Conservation (phyloP, 2,797 vertebrate species). For the Coilia nasus region DNA sequence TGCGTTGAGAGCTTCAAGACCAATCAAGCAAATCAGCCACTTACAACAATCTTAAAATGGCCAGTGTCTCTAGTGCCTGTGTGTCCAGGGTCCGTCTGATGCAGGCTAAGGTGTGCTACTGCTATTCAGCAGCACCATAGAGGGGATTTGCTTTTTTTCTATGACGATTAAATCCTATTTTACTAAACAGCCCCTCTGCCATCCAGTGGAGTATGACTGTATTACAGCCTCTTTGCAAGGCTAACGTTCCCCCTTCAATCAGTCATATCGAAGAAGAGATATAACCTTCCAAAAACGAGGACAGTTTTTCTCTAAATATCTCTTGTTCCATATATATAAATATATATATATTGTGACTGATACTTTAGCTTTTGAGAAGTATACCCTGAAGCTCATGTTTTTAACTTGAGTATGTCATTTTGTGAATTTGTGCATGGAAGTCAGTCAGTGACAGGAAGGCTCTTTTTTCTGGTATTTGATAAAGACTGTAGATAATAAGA, state of each 20-base stretch:
- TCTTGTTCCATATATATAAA: neutral
- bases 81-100: neutral
- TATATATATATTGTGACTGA: conserved; percentile 26
- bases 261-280: neutral
- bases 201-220: conserved; percentile 46
- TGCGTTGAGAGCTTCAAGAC: neutral
- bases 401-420: conserved; percentile 29
- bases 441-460: conserved; percentile 37
- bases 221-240: conserved; percentile 39
- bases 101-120: neutral
- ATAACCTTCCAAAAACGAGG: neutral
- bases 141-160: conserved; percentile 13
- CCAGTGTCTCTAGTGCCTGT: conserved; percentile 8
- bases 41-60: conserved; percentile 13
- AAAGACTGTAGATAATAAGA: conserved; percentile 50
- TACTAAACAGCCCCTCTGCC: conserved; percentile 41
- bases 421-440: conserved; percentile 40
- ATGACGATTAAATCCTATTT: neutral
- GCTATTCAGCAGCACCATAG: neutral
- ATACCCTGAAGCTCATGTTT: conserved; percentile 15
- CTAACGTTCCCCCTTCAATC: neutral
- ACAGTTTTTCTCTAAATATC: neutral
- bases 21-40: conserved; percentile 31
- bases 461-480: conserved; percentile 39
- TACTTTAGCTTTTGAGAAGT: conserved; percentile 23